A percentile compares a stretch with the other conserved stretches of the same genome.
Conservation (phyloP, 2,888 invertebrate genomes). For the Drosophila melanosoma region DNA sequence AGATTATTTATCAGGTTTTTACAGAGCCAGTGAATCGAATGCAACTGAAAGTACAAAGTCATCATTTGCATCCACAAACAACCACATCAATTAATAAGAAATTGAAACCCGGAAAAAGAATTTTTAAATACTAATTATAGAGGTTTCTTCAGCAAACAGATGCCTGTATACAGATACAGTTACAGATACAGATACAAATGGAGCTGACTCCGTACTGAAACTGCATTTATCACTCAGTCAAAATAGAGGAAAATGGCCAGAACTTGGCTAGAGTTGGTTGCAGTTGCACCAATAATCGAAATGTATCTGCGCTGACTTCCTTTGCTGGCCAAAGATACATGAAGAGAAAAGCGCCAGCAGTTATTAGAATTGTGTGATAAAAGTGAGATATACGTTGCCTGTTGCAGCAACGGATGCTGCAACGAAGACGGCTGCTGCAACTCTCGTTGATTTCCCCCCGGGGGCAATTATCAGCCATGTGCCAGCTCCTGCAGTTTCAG, state of each 20-base stretch:
- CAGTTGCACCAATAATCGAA: conserved; percentile 46
- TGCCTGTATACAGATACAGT: conserved; percentile 32
- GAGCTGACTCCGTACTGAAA: conserved; percentile 29
- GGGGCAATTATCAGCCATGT: conserved; percentile 59
- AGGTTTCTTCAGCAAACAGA: conserved; percentile 37
- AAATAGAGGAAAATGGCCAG: conserved; percentile 21
- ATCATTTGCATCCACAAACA: conserved; percentile 30
- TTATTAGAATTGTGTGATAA: conserved; percentile 68
- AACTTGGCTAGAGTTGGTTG: conserved; percentile 15
- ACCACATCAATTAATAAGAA: conserved; percentile 56
- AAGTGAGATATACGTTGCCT: conserved; percentile 54
- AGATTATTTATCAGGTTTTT: neutral
- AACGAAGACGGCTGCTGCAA: conserved; percentile 29
- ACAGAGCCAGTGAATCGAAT: neutral
- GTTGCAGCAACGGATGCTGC: conserved; percentile 43
- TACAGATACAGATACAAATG: conserved; percentile 32
- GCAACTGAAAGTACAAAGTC: conserved; percentile 6
- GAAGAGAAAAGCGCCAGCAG: conserved; percentile 53
- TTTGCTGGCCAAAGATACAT: conserved; percentile 40
- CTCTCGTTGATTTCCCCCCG: conserved; percentile 60
- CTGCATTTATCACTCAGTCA: conserved; percentile 58
- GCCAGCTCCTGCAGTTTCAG: conserved; percentile 21
- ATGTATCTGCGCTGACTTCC: conserved; percentile 40
- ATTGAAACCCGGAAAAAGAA: conserved; percentile 66
- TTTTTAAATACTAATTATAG: conserved; percentile 61